phyloP scores from a whole-genome alignment of 2,888 invertebrate species.

The Tiphia femorata region DNA sequence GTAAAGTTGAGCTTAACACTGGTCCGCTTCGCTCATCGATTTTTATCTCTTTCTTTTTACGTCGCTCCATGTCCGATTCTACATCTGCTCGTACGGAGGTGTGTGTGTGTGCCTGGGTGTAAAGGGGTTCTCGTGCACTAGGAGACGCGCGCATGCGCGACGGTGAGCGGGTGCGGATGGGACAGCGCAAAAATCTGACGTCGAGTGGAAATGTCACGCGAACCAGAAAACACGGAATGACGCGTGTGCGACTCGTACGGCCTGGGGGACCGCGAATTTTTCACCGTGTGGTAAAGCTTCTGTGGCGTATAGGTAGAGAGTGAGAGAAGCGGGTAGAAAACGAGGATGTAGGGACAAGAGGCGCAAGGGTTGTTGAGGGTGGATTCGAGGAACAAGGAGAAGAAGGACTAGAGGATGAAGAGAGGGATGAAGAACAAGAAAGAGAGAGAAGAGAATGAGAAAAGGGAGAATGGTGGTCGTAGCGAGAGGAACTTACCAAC shows the following conservation, averaged over 20 bases:
- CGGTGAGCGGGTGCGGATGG: too few relatives aligned
- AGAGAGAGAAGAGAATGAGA: conserved; percentile 1
- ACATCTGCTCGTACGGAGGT: too few relatives aligned
- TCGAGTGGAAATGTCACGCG: conserved; percentile 33
- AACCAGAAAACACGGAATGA: conserved; percentile 33
- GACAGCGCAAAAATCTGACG: conserved; percentile 22
- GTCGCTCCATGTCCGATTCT: not conserved
- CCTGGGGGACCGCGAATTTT: conserved; percentile 28
- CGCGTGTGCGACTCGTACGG: conserved; percentile 15
- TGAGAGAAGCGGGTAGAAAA: too few relatives aligned
- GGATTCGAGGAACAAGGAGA: not conserved
- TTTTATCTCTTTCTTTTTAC: conserved; percentile 4
- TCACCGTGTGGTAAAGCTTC: conserved; percentile 29
- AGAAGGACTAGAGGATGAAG: not conserved
- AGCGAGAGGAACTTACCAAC: conserved; percentile 24
- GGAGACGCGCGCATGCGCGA: too few relatives aligned
- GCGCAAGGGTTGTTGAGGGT: too few relatives aligned
- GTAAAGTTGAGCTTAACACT: conserved; percentile 17
- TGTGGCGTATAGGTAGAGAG: not conserved
- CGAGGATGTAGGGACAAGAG: too few relatives aligned
- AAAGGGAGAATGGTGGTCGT: conserved; percentile 2
- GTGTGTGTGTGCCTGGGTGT: too few relatives aligned
- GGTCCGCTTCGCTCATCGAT: not conserved
- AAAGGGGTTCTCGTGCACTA: too few relatives aligned
- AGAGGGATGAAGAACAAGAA: not conserved